These are phyloP conservation scores for Drosophila greeni DNA, from an alignment of 2,888 invertebrate genomes.

Conservation along the genomic window DNA sequence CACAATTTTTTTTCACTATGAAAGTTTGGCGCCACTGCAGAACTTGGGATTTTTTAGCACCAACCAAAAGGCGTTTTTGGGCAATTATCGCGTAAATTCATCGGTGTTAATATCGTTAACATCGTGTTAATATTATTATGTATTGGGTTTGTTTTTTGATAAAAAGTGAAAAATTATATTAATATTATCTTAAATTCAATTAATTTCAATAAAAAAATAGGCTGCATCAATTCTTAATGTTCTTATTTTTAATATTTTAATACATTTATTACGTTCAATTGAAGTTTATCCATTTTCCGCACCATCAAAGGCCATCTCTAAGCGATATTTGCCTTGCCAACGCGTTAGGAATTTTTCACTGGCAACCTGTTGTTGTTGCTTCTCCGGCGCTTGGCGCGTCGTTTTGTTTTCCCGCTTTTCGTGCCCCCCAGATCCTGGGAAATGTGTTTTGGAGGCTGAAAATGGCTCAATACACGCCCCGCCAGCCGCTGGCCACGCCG, in stretches of 20 bases:
- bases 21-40: neutral
- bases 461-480: conserved; percentile 70
- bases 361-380: conserved; percentile 8
- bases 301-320: conserved; percentile 1
- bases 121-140: neutral
- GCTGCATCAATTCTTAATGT: too few relatives aligned
- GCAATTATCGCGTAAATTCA: neutral
- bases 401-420: conserved; percentile 14
- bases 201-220: too few relatives aligned
- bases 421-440: neutral
- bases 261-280: neutral
- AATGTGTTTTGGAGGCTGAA: neutral
- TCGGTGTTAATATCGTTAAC: too few relatives aligned
- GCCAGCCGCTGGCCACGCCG: conserved; percentile 54
- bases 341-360: neutral
- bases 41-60: neutral
- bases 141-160: too few relatives aligned
- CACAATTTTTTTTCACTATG: neutral
- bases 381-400: conserved; percentile 26
- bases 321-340: neutral
- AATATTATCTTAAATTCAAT: too few relatives aligned
- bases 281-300: neutral
- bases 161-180: too few relatives aligned
- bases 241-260: too few relatives aligned
- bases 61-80: neutral